Base-by-base conservation (phyloP, 2,797 vertebrate species). In the Chlorospingus semifuscus region DNA sequence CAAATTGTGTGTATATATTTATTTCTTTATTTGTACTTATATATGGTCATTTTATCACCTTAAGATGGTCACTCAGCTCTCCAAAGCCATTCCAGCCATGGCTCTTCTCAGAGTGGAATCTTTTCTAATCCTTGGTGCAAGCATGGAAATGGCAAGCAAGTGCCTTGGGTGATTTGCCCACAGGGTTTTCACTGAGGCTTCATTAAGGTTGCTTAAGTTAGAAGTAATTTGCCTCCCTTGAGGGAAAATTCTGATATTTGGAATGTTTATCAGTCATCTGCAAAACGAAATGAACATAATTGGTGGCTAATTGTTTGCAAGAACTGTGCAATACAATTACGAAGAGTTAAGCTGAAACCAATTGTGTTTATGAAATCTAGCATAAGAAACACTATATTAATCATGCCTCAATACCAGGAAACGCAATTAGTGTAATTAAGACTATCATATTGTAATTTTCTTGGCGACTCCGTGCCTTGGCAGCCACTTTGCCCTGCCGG, bases 221-320 rank as follows among this genome's bases (percentile, higher is more conserved):
- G 63, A 74, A 90, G 66, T 65, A 86, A 95, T 95, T 97, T 97
- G 24, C n/a, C 66, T 80, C 66, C 94, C 83, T 92, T 69, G 91
- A 32, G 89, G 80, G 80, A 91, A 81, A 94, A 56, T 47, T 85
- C 68, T 89, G 93, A 81, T 96, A 94, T 94, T 96, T 91, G 76
- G 59, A 44, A 69, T 69, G 89, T 91, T 91, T 91, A 94, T 96
- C 72, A 89, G 72, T 92, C 91, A 95, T 74, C 92, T 93, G 78
- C 92, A 94, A 93, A 95, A 49, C 1, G 16, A 81, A 96, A 94
- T 79, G 91, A 95, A 56, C 23, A 32, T 97, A 96, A 97, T 96
- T 93, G 95, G 83, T 95, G 80, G 90, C 93, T 97, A 96, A 97
- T 97, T 96, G 95, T 93, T 96, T 88, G 89, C 77, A 65, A 94